Conservation (phyloP, 2,113 vertebrate species). For the Halichoerus grypus region DNA sequence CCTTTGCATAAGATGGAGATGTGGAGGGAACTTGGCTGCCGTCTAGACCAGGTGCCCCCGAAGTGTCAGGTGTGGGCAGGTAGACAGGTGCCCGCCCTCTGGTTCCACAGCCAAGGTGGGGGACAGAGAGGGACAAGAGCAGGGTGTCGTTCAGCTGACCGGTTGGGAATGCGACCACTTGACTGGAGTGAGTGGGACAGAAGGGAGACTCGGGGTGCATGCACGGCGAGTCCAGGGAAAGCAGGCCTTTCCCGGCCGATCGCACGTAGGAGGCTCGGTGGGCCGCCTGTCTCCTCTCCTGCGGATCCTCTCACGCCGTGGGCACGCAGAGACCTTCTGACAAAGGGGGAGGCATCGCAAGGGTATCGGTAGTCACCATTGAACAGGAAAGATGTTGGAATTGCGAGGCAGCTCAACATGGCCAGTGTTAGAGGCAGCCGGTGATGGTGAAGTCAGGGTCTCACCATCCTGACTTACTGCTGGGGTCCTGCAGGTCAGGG, state of each 20-base stretch:
- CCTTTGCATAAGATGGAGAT: background rate
- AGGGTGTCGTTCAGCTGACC: background rate
- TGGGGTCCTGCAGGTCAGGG: background rate
- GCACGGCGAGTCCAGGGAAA: background rate
- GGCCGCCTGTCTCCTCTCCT: background rate
- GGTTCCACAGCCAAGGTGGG: background rate
- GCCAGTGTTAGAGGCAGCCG: background rate
- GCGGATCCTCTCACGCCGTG: background rate
- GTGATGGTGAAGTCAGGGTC: background rate
- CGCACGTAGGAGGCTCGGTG: background rate
- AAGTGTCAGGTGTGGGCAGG: background rate
- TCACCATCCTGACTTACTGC: background rate
- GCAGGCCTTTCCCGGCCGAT: background rate
- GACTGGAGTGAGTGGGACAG: background rate
- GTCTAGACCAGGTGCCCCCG: fast-evolving
- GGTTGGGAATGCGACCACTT: background rate
- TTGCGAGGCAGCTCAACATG: background rate
- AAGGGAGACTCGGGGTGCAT: background rate
- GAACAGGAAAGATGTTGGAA: background rate
- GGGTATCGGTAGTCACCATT: background rate
- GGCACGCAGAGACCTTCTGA: background rate
- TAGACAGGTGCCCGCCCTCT: too few relatives aligned
- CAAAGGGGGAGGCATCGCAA: background rate
- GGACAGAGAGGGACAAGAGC: background rate
- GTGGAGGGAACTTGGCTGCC: background rate